Conservation (phyloP, 2,888 invertebrate species). For the Eilema griseolum region DNA sequence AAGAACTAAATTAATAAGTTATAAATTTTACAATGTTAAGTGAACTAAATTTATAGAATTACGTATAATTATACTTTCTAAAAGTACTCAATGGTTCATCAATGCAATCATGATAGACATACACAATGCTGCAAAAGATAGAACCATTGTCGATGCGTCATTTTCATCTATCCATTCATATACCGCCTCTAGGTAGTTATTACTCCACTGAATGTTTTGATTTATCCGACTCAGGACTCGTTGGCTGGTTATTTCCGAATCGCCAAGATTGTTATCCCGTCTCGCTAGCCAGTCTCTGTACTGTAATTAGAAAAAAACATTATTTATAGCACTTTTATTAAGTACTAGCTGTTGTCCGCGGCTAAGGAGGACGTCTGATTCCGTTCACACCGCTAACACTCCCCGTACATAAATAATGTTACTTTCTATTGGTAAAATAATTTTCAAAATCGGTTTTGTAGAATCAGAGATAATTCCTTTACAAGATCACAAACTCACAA, state of each 20-base stretch:
- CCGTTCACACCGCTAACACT: no score
- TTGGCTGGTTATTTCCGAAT: slow-evolving; percentile 57
- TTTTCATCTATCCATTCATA: slow-evolving; percentile 82
- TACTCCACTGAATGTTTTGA: slow-evolving; percentile 64
- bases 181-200: slow-evolving; percentile 51
- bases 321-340: not conserved
- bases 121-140: slow-evolving; percentile 66
- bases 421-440: no score
- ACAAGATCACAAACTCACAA: no score
- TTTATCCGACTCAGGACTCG: slow-evolving; percentile 48
- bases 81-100: slow-evolving; percentile 57
- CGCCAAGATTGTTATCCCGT: slow-evolving; percentile 63
- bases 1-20: not conserved
- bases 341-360: no score
- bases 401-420: no score
- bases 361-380: no score
- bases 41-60: not conserved
- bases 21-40: not conserved
- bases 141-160: slow-evolving; percentile 65
- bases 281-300: slow-evolving; percentile 66
- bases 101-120: slow-evolving; percentile 64
- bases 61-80: not conserved
- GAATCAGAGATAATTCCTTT: no score
- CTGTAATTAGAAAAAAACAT: slow-evolving; percentile 51
- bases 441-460: no score